Percentiles rank a stretch among this genome's conserved stretches.
These are phyloP conservation scores for Damaliscus lunatus DNA, from an alignment of 2,113 vertebrate genomes.

Conservation along the genomic window DNA sequence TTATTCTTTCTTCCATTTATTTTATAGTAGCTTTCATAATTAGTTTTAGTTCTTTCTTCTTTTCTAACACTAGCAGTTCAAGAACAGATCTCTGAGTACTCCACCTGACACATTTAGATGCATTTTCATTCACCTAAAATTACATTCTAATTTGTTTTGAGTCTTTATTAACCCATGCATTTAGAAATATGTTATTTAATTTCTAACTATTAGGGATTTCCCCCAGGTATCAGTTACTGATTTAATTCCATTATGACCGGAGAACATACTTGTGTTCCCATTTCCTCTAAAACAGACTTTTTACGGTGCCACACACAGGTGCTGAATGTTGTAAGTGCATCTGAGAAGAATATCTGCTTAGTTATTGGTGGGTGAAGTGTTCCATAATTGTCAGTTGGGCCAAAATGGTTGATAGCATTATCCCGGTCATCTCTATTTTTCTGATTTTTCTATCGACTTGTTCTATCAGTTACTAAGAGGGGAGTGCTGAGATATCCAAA, in stretches of 20 bases:
- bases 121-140: not conserved
- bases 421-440: not conserved
- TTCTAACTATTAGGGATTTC: not conserved
- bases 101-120: not conserved
- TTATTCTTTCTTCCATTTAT: not conserved
- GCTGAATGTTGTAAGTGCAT: not conserved
- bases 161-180: not conserved
- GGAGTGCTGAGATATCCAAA: not conserved
- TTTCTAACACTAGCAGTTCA: not conserved
- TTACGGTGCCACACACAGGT: not conserved
- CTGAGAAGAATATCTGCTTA: not conserved
- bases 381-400: not conserved
- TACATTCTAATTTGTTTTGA: not conserved
- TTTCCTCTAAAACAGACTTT: not conserved
- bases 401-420: not conserved
- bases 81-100: not conserved
- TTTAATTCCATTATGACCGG: not conserved
- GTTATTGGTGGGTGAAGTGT: not conserved
- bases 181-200: conserved; percentile 3
- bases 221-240: not conserved
- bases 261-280: not conserved
- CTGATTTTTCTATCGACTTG: not conserved
- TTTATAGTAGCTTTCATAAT: not conserved
- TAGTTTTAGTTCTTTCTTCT: not conserved
- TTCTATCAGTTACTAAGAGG: not conserved